Evolutionary conservation across 1,140 invertebrate genomes (phyloP), one percentile per base, ranked within the genome.

Genomic region (Eumaeus atala): DNA sequence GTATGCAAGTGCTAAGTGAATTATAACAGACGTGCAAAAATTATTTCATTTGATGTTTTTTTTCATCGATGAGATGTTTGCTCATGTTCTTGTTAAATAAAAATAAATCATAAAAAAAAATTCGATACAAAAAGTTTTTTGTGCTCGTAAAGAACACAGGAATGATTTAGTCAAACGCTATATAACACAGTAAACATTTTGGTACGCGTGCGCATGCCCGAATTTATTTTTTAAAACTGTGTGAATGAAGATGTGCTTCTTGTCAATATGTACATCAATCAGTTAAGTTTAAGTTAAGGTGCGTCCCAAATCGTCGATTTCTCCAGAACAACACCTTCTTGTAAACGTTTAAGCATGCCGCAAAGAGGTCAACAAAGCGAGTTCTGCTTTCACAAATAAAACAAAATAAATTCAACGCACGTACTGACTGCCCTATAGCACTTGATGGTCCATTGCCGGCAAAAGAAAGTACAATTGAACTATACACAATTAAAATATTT

Each of bases 361-460:
- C 78, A 87, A 87, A 77, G 78, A 81, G 84, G 84, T 85, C 82
- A 87, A 66, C 59, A 70, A 77, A 72, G 73, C 81, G 64, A 68
- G 81, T 78, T 82, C 84, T 77, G 84, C 84, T 87, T 87, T 87
- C 82, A 87, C 84, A 87, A 84, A 87, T 75, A 84, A 74, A 81
- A 87, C 78, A 81, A 87, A 87, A 87, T 84, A 84, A 87, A 87
- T 87, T 87, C 84, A 78, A 76, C 74, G 82, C 84, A 87, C 81
- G 81, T 87, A 87, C 84, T 67, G 84, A 84, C 84, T 84, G 81
- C 84, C 81, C 79, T 81, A 80, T 54, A 72, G 66, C 71, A 67
- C 54, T 79, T 62, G 63, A 68, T 67, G 69, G 68, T 16, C 14
- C 70, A 78, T 75, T 77, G 84, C 84, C 74, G 81, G 64, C 72